Evolutionary conservation across 2,797 vertebrate species (phyloP).

Genomic region (Halcyon leucocephala): DNA sequence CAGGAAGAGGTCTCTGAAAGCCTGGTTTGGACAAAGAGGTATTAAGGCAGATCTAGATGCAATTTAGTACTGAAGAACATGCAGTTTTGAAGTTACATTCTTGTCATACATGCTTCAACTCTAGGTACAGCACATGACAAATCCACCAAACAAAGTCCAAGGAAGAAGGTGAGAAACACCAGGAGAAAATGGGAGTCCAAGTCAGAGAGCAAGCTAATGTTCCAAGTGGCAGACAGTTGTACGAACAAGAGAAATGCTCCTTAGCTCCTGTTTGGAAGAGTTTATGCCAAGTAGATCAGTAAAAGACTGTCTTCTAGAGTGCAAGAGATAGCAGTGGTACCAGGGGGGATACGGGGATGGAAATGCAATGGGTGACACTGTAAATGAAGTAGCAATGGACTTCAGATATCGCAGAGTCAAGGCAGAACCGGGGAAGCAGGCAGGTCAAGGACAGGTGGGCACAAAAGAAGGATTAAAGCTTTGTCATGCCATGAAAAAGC

Average conservation of each 20-base stretch:
- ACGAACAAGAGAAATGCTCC: neutral
- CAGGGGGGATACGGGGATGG: neutral
- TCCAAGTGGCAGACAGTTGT: neutral
- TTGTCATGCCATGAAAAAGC: neutral
- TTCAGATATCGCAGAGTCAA: fast-evolving
- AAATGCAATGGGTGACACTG: neutral
- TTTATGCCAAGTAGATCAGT: neutral
- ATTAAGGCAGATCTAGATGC: neutral
- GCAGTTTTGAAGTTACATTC: neutral
- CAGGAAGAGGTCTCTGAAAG: neutral
- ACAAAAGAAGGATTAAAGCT: neutral
- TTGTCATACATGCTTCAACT: neutral
- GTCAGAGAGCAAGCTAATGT: neutral
- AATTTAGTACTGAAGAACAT: neutral
- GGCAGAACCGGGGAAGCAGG: neutral
- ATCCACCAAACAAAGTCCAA: neutral
- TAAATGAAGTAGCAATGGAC: neutral
- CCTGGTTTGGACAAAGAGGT: neutral
- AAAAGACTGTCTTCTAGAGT: neutral
- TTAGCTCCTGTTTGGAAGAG: neutral
- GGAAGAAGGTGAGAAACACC: neutral
- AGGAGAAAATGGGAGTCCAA: neutral
- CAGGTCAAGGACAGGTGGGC: neutral
- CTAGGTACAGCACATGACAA: neutral
- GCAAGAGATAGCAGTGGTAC: neutral